Evolutionary conservation across 1,140 invertebrate species (phyloP).

Genomic region (Halyomorpha halys): DNA sequence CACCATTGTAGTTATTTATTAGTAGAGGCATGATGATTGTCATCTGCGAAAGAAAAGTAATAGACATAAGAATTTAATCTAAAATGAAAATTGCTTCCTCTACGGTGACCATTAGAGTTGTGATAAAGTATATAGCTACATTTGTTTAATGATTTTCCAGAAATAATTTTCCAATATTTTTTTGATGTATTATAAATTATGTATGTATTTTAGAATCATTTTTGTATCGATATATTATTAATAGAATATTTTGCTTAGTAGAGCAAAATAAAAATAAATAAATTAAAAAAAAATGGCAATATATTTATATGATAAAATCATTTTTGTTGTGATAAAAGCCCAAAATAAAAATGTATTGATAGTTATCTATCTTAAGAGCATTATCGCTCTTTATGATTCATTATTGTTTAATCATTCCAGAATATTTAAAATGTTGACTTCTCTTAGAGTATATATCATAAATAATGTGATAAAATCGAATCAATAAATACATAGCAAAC

Average conservation of each 20-base stretch:
- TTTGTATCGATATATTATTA: slow-evolving; percentile 6
- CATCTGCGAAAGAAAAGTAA: background rate
- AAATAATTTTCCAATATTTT: background rate
- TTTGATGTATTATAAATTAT: slow-evolving; percentile 8
- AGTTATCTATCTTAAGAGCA: background rate
- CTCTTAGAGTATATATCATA: background rate
- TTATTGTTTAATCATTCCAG: slow-evolving; percentile 14
- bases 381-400: background rate
- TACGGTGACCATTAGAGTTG: background rate
- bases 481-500: slow-evolving; percentile 12
- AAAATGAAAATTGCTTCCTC: slow-evolving; percentile 1
- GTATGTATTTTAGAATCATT: slow-evolving; percentile 6
- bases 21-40: background rate
- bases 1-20: background rate
- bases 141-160: background rate
- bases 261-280: background rate
- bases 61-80: background rate
- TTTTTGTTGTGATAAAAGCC: background rate
- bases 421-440: slow-evolving; percentile 15
- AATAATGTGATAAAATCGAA: slow-evolving; percentile 10
- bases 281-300: slow-evolving; percentile 3
- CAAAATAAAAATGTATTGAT: background rate
- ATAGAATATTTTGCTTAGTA: slow-evolving; percentile 3
- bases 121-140: background rate
- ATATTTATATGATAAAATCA: slow-evolving; percentile 5